Base-by-base conservation (phyloP, 1,140 invertebrate species). In the Pseudobourletiella spinata region DNA sequence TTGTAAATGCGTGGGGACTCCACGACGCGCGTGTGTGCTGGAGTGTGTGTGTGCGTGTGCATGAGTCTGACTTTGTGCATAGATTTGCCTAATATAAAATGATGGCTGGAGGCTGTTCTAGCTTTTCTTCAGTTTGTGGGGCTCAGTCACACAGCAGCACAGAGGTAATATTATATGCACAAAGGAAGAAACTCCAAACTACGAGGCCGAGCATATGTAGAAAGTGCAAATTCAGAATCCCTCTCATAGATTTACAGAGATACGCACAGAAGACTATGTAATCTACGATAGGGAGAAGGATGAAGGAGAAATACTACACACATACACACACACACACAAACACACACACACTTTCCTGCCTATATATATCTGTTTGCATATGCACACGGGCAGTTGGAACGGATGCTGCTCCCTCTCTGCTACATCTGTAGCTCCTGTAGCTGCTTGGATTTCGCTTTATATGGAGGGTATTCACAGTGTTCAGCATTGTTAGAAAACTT, bases 401-500 rank as follows among this genome's bases (percentile, higher is more conserved):
- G 32, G 32, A 8, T 39, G 32, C 8, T n/a, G 32, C n/a, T 39
- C 32, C n/a, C n/a, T n/a, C n/a, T n/a, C n/a, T n/a, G n/a, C n/a
- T n/a, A n/a, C n/a, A n/a, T n/a, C n/a, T n/a, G n/a, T n/a, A n/a
- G n/a, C n/a, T n/a, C n/a, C n/a, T n/a, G n/a, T n/a, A n/a, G 32
- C n/a, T 39, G 32, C 8, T 39, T 39, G 8, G 8, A n/a, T 39
- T 39, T n/a, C n/a, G 32, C 32, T 39, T 39, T 39, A n/a, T 39
- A 39, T 39, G 32, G n/a, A 39, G n/a, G 32, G 32, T n/a, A 39
- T 8, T 39, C 32, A 39, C 8, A n/a, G 32, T n/a, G n/a, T 8
- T 39, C 32, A 28, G 50, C 48, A 59, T 64, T 59, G 63, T 64
- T 64, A 56, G 57, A 56, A 64, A 64, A 64, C 60, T 60, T 67